Evolutionary conservation across 2,888 invertebrate genomes (phyloP).

Genomic region (Drosophila lutescens): DNA sequence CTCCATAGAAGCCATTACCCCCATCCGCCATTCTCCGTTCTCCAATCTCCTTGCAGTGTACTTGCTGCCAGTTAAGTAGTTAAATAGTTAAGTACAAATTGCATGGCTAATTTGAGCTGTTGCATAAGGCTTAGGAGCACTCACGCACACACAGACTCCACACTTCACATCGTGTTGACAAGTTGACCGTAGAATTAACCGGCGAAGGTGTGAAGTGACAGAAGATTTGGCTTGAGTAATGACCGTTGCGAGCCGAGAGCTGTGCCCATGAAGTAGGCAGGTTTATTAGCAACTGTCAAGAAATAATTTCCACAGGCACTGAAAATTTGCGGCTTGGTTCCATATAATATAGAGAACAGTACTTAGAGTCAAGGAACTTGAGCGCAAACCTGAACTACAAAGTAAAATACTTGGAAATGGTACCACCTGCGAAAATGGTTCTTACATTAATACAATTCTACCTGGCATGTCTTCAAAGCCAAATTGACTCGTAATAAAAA

Average conservation of each 20-base stretch:
- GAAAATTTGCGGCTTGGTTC: slow-evolving; percentile 3
- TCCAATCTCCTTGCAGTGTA: not conserved
- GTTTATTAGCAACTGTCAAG: slow-evolving; percentile 48
- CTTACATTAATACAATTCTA: not conserved
- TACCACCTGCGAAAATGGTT: not conserved
- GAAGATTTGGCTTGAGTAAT: slow-evolving; percentile 41
- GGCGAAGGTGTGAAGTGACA: slow-evolving; percentile 42
- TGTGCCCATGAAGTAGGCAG: slow-evolving; percentile 46
- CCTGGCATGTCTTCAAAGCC: not conserved
- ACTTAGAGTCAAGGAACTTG: slow-evolving; percentile 15
- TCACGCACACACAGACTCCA: slow-evolving; percentile 2
- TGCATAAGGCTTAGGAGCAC: slow-evolving; percentile 46
- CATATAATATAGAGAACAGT: slow-evolving; percentile 5
- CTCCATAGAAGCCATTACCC: slow-evolving; percentile 29
- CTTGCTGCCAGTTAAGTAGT: too few relatives aligned
- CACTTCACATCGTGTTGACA: slow-evolving; percentile 23
- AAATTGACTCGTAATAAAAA: not conserved
- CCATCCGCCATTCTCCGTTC: not conserved
- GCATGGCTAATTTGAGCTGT: slow-evolving; percentile 74
- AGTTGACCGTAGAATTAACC: slow-evolving; percentile 27
- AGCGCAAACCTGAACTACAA: not conserved
- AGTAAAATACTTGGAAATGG: not conserved
- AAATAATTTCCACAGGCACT: slow-evolving; percentile 34
- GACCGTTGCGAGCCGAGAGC: slow-evolving; percentile 34
- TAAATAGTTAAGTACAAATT: slow-evolving; percentile 73